Evolutionary conservation across 1,140 invertebrate species (phyloP).

Genomic region (Brachionus asplanchnoidis): DNA sequence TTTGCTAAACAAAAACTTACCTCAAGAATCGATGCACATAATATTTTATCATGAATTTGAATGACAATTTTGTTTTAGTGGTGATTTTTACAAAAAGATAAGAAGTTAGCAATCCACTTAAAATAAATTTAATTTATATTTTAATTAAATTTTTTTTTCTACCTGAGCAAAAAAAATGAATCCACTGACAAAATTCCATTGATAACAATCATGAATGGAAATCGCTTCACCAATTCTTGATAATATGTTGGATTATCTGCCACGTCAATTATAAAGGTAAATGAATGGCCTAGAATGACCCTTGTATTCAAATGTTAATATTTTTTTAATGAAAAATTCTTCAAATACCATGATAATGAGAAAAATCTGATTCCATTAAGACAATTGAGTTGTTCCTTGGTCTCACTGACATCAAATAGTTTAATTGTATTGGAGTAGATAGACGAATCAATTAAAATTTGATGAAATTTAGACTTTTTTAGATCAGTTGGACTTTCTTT

Average conservation of each 20-base stretch:
- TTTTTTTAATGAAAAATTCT: constrained; percentile 45
- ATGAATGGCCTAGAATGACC: constrained; percentile 82
- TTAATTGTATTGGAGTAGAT: constrained; percentile 9
- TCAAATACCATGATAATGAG: neutral
- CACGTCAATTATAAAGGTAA: constrained; percentile 42
- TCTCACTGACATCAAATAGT: neutral
- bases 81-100: constrained; percentile 61
- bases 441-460: neutral
- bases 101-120: constrained; percentile 62
- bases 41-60: neutral
- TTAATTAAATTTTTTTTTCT: neutral
- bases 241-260: constrained; percentile 14
- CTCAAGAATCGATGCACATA: constrained; percentile 31
- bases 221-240: constrained; percentile 41
- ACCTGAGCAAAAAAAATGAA: constrained; percentile 72
- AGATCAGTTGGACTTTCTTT: neutral
- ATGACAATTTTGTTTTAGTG: constrained; percentile 46
- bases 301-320: constrained; percentile 59
- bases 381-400: constrained; percentile 3
- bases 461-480: neutral
- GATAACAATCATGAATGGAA: constrained; percentile 48
- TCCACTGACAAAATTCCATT: constrained; percentile 85
- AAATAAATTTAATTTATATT: neutral
- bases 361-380: constrained; percentile 30
- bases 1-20: neutral